Conservation (phyloP, 2,888 invertebrate species). For the Mimachlamys varia region DNA sequence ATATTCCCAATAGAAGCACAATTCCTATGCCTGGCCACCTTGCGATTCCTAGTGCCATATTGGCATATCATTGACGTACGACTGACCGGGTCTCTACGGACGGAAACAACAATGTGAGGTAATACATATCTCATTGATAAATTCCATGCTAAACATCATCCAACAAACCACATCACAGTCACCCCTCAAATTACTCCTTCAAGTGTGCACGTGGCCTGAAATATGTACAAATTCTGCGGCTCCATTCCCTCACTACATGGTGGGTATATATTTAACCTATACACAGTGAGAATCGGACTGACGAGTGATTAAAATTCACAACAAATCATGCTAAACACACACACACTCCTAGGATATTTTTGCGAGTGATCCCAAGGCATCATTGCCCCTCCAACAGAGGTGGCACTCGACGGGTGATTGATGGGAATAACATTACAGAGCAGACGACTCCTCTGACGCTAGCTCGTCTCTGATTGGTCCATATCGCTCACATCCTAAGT, state of each 20-base stretch:
- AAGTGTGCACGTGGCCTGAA: background rate
- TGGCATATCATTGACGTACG: constrained; percentile 47
- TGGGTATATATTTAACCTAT: background rate
- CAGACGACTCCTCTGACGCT: constrained; percentile 27
- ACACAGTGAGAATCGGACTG: constrained; percentile 2
- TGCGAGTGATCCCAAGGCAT: constrained; percentile 23
- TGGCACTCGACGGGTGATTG: constrained; percentile 23
- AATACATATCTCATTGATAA: constrained; percentile 7
- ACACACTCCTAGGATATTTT: constrained; percentile 10
- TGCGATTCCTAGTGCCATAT: constrained; percentile 48
- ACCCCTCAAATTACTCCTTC: background rate
- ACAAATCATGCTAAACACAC: constrained; percentile 29
- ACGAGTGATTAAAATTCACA: constrained; percentile 34
- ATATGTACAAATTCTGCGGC: background rate
- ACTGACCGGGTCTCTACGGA: background rate
- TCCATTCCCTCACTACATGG: constrained; percentile 1
- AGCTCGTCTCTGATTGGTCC: constrained; percentile 25
- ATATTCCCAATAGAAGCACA: constrained; percentile 43
- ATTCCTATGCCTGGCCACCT: constrained; percentile 42
- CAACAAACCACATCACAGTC: background rate
- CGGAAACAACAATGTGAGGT: constrained; percentile 13
- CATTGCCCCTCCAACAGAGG: constrained; percentile 5
- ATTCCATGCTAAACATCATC: constrained; percentile 11
- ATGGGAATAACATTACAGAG: background rate
- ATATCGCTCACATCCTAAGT: background rate